Evolutionary conservation across 2,888 invertebrate genomes (phyloP), one percentile per base, ranked within the genome.

Genomic region (Drosophila yooni): DNA sequence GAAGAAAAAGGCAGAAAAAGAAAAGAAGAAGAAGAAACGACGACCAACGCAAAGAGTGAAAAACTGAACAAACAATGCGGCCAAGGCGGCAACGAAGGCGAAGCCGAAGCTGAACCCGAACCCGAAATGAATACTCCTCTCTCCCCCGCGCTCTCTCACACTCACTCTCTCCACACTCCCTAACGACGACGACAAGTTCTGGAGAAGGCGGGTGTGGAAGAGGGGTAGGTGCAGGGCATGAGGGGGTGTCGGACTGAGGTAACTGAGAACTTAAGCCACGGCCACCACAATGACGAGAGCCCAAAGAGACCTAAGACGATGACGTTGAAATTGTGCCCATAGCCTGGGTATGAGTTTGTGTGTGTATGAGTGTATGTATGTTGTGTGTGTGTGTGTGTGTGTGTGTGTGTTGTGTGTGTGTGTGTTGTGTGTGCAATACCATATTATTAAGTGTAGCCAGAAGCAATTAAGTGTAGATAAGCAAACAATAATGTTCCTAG

Each of bases 401-500:
- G n/a, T 63, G 43, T 54, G n/a, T 58, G 54, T 62, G 27, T 71
- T 56, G 46, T 61, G 40, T 58, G 46, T 68, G 38, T 67, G 69
- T 40, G n/a, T 40, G 18, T 18, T 60, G 25, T 70, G 65, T 77
- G 62, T 73, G 76, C 61, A 57, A 81, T 77, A 79, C 81, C 84
- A 82, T 88, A 85, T 91, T 91, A 91, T 91, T 91, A 91, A 91
- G 91, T 91, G 91, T 91, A 90, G 92, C 91, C 91, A 88, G 82
- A 87, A 91, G 91, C 91, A 91, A 91, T 91, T 91, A 91, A 91
- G 88, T 89, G 88, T 87, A 83, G 91, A 91, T 91, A 91, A 91
- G 90, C 90, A 89, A 90, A 90, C 91, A 91, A 90, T 91, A 90
- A 90, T 90, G 89, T 89, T 90, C 86, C 88, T 82, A 90, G 89